A percentile compares a stretch with the other conserved stretches of the same genome.
These are phyloP conservation scores for Phainopepla nitens DNA, from an alignment of 2,113 vertebrate genomes.

Conservation along the genomic window DNA sequence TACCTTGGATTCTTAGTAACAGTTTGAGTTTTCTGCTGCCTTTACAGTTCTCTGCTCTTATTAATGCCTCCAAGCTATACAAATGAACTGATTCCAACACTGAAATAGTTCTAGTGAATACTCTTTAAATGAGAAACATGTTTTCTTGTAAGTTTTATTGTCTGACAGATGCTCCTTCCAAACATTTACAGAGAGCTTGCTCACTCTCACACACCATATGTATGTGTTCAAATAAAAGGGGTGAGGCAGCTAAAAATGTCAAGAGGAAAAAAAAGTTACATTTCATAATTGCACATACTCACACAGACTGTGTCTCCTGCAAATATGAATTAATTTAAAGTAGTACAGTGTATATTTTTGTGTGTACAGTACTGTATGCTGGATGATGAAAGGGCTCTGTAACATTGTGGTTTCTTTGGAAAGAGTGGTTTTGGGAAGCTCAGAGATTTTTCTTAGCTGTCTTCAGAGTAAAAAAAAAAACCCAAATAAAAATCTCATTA, in stretches of 20 bases:
- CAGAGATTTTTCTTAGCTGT: constrained; percentile 13
- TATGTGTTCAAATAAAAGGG: constrained; percentile 54
- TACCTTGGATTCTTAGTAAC: not conserved
- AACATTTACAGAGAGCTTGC: constrained; percentile 60
- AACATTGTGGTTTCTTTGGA: constrained; percentile 39
- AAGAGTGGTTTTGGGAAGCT: constrained; percentile 23
- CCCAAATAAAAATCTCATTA: not conserved
- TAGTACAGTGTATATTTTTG: constrained; percentile 19
- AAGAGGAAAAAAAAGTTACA: constrained; percentile 22
- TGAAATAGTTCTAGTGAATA: constrained; percentile 33
- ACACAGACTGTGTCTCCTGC: constrained; percentile 35
- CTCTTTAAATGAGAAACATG: constrained; percentile 57
- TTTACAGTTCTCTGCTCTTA: constrained; percentile 36
- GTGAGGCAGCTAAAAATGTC: constrained; percentile 58
- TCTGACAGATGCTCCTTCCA: constrained; percentile 62
- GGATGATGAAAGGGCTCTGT: constrained; percentile 41
- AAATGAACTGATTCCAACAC: constrained; percentile 26
- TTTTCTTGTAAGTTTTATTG: constrained; percentile 61
- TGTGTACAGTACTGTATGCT: not conserved
- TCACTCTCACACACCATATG: constrained; percentile 54
- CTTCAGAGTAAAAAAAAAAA: not conserved
- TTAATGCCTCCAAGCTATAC: constrained; percentile 55
- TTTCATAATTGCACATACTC: constrained; percentile 51
- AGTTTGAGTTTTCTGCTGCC: constrained; percentile 27
- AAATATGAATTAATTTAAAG: constrained; percentile 46